Evolutionary conservation across 2,113 vertebrate species (phyloP).

Genomic region (Vidua chalybeata): DNA sequence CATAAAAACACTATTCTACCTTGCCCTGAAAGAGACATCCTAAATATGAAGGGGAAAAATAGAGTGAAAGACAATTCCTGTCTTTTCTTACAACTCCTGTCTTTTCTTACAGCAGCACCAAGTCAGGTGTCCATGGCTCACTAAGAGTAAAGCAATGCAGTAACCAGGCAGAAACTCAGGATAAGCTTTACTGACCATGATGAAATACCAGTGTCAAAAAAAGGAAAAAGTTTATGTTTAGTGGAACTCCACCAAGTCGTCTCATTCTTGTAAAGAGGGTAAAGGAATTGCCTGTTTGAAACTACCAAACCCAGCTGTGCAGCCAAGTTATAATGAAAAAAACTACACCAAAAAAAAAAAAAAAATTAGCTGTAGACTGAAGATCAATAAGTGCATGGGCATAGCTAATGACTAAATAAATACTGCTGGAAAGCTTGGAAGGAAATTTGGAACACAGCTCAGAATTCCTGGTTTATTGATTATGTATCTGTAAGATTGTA

Average conservation of each 20-base stretch:
- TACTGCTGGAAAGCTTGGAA: background rate
- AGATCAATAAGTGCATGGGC: background rate
- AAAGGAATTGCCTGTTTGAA: background rate
- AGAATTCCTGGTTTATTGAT: background rate
- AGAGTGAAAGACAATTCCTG: background rate
- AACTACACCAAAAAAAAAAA: background rate
- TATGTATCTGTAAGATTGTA: background rate
- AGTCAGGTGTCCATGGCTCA: background rate
- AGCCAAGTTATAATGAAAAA: background rate
- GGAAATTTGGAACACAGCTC: background rate
- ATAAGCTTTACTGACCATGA: background rate
- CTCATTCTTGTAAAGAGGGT: background rate
- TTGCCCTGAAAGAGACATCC: background rate
- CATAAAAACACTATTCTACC: background rate
- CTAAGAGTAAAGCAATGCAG: background rate
- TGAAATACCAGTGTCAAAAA: background rate
- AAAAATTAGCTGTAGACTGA: background rate
- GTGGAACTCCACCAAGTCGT: background rate
- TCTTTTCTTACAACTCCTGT: background rate
- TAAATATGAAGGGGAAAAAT: background rate
- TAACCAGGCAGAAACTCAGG: background rate
- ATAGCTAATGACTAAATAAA: background rate
- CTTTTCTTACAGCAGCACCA: background rate
- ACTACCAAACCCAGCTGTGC: background rate
- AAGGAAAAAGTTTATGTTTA: background rate